Evolutionary conservation across 1,140 invertebrate species (phyloP).

Genomic region (Hycleus phaleratus): DNA sequence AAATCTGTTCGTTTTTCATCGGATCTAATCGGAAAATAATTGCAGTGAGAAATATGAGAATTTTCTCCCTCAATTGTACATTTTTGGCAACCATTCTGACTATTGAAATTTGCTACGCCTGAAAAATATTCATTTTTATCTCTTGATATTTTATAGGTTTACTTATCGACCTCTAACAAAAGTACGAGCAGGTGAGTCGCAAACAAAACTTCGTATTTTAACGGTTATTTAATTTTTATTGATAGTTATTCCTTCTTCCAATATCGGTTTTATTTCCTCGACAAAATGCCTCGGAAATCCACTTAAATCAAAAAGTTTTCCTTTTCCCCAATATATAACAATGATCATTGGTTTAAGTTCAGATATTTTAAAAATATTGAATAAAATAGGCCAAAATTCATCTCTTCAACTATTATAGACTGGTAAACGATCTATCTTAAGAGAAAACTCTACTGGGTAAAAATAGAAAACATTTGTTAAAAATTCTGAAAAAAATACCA

Average conservation of each 20-base stretch:
- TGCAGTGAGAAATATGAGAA: slow-evolving; percentile 22
- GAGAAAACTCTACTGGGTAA: too few species aligned
- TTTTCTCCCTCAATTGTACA: slow-evolving; percentile 26
- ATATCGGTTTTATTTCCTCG: slow-evolving; percentile 3
- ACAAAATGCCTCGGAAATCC: slow-evolving; percentile 16
- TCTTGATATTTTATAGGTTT: not conserved
- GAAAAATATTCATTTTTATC: slow-evolving; percentile 12
- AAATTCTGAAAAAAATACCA: too few species aligned
- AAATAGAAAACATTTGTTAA: too few species aligned
- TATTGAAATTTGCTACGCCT: slow-evolving; percentile 25
- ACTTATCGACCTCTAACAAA: slow-evolving; percentile 19
- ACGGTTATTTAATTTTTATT: not conserved
- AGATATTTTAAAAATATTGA: slow-evolving; percentile 20
- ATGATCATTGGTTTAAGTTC: slow-evolving; percentile 13
- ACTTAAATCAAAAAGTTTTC: slow-evolving; percentile 16
- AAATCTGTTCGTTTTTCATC: slow-evolving; percentile 21
- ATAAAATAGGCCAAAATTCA: slow-evolving; percentile 32
- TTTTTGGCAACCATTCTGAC: slow-evolving; percentile 24
- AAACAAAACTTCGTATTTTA: slow-evolving; percentile 20
- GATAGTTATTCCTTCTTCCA: slow-evolving; percentile 1
- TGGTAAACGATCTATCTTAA: not conserved
- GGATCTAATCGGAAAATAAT: slow-evolving; percentile 22
- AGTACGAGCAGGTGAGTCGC: slow-evolving; percentile 21
- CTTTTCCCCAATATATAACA: slow-evolving; percentile 20
- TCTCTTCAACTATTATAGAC: slow-evolving; percentile 25